phyloP scores from a whole-genome alignment of 1,140 invertebrate species.

The Heliconius nattereri region DNA sequence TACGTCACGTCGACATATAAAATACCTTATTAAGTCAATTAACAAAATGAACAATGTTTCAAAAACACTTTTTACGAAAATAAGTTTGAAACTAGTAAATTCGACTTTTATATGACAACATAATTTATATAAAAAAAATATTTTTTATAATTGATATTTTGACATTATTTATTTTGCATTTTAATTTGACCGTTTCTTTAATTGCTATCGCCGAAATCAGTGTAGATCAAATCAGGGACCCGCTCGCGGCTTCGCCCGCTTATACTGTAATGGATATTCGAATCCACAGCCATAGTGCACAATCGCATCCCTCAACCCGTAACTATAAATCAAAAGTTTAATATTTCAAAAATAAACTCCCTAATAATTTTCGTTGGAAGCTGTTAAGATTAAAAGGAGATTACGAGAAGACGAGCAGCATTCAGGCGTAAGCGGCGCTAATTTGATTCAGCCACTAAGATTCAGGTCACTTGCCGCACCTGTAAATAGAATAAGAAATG shows the following conservation, averaged over 20 bases:
- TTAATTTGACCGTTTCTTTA: too few relatives aligned
- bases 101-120: too few relatives aligned
- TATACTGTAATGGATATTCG: neutral
- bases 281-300: neutral
- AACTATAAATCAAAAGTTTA: neutral
- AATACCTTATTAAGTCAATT: neutral
- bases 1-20: neutral
- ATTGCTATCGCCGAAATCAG: too few relatives aligned
- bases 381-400: slow-evolving; percentile 33
- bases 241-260: neutral
- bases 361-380: slow-evolving; percentile 18
- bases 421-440: slow-evolving; percentile 29
- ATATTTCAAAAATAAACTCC: slow-evolving; percentile 16
- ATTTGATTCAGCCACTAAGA: slow-evolving; percentile 37
- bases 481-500: slow-evolving; percentile 50
- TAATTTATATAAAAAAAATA: too few relatives aligned
- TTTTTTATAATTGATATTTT: too few relatives aligned
- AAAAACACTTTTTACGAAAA: neutral
- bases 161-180: too few relatives aligned
- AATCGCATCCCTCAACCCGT: neutral
- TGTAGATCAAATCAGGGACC: too few relatives aligned
- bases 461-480: slow-evolving; percentile 48
- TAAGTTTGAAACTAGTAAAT: neutral
- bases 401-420: slow-evolving; percentile 24
- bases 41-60: neutral